Evolutionary conservation across 35 echinoderm and acorn worm species (phyloP), one percentile per base, ranked within the genome.

Genomic region (Patiria miniata): DNA sequence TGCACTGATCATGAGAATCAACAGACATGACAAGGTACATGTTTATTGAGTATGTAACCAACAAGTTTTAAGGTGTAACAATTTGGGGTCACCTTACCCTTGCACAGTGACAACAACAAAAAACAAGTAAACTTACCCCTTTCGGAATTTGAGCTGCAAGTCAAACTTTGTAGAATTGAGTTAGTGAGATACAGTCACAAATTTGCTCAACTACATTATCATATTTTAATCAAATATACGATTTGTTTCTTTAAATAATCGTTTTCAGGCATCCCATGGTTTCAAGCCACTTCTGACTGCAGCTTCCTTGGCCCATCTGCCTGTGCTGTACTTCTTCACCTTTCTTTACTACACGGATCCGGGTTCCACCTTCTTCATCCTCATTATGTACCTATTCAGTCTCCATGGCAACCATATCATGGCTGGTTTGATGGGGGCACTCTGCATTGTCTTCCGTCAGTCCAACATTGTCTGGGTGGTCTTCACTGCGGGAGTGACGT

Each of bases 401-500:
- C 86, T 95, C 52, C 80, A 94, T 52, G 90, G 80, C 55, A 92
- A 91, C 89, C 92, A 95, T 65, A 32, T 94, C 16, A 59, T 90
- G 22, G 93, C 96, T 51, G 86, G 87, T 16, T 7, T 99, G 38
- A 78, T 92, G 59, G 89, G 93, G 34, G 83, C 37, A 1, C 78
- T 82, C 32, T 90, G 92, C 8, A 61, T 99, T 42, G 17, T 99
- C 85, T 99, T 99, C 87, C 89, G 96, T 5, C 96, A 99, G 79
- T 94, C 96, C 16, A 99, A 99, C 83, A 92, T 99, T 61, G 81
- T 99, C 7, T 99, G 96, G 96, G 93, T 99, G 19, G 87, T 99
- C 36, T 99, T 99, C 86, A 68, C 93, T 17, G 96, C 96, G 1
- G 93, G 96, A 0, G 57, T 89, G 0, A 87, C 90, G 1, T 85